Percentiles rank a stretch among this genome's conserved stretches.
Conservation (phyloP, 2,113 vertebrate genomes). For the Pluvianellus socialis region DNA sequence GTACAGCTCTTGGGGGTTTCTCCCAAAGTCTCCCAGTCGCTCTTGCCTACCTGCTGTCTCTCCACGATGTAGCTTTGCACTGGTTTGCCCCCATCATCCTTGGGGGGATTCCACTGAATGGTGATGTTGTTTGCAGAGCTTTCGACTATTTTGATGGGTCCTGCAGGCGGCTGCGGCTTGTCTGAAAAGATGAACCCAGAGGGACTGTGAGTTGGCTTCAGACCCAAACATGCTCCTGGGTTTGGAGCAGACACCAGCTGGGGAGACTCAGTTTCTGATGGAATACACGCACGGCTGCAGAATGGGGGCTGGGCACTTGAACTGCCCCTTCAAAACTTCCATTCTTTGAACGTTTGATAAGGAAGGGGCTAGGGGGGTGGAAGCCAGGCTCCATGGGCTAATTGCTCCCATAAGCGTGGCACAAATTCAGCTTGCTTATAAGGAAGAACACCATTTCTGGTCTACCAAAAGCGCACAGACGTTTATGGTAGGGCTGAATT, state of each 20-base stretch:
- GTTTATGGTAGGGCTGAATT: not conserved
- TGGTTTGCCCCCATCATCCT: conserved; percentile 80
- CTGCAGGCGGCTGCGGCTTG: conserved; percentile 81
- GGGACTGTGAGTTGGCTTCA: not conserved
- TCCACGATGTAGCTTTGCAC: conserved; percentile 81
- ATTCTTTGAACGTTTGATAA: not conserved
- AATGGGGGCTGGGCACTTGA: not conserved
- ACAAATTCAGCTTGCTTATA: not conserved
- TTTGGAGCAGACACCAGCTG: not conserved
- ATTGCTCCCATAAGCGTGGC: not conserved
- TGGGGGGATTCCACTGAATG: conserved; percentile 81
- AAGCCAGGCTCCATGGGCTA: not conserved
- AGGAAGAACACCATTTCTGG: not conserved
- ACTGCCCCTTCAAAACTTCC: not conserved
- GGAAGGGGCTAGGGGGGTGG: no score
- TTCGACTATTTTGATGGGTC: conserved; percentile 81
- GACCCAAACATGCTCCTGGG: not conserved
- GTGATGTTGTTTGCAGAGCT: conserved; percentile 70
- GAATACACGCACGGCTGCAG: not conserved
- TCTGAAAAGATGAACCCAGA: conserved; percentile 57
- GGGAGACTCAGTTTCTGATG: not conserved
- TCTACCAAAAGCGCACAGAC: not conserved
- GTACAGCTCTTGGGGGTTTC: conserved; percentile 68
- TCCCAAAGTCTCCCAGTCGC: conserved; percentile 80
- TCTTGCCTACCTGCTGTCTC: conserved; percentile 74